Evolutionary conservation across 2,113 vertebrate genomes (phyloP), one percentile per base, ranked within the genome.

Genomic region (Alligator mississippiensis): DNA sequence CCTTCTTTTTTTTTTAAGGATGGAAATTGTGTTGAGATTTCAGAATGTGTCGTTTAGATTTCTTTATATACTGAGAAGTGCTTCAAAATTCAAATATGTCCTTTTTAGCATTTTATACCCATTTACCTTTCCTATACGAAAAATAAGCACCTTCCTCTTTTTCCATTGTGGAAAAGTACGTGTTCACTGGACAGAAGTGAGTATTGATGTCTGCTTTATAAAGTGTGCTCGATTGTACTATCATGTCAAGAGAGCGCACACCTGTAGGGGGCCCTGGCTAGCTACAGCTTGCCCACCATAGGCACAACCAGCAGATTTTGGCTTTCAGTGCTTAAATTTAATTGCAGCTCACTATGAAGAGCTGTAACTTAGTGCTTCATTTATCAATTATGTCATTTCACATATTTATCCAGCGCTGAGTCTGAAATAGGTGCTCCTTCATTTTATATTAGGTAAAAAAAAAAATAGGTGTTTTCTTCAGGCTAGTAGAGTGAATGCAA

Each of bases 301-400:
- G 87, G 58, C 38, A 82, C 38, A 10, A 22, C 83, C 76, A 60
- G 83, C 24, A 92, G 82, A 94, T 89, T 59, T 93, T 94, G 84
- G 80, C 82, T 61, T 87, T 94, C 68, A 5, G 64, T 90, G 61
- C 64, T 77, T 58, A 63, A 77, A 90, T 93, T 96, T 93, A 94
- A 91, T 97, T 94, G 70, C 84, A 89, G 11, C 90, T 92, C 90
- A 87, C 92, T 86, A 91, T 93, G 25, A 24, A 64, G 54, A 4
- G 0, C 84, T 85, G 17, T 30, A 87, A 87, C 27, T 88, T 89
- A 57, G 28, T 84, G 64, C 62, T 2, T 16, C 81, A 82, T 59
- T 94, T 95, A 96, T 96, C 92, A 94, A 59, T 96, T 87, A 80
- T 93, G 90, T 94, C 80, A 89, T 85, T 95, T 87, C 87, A 78